Evolutionary conservation across 2,113 vertebrate species (phyloP).

Genomic region (Oryzias curvinotus): DNA sequence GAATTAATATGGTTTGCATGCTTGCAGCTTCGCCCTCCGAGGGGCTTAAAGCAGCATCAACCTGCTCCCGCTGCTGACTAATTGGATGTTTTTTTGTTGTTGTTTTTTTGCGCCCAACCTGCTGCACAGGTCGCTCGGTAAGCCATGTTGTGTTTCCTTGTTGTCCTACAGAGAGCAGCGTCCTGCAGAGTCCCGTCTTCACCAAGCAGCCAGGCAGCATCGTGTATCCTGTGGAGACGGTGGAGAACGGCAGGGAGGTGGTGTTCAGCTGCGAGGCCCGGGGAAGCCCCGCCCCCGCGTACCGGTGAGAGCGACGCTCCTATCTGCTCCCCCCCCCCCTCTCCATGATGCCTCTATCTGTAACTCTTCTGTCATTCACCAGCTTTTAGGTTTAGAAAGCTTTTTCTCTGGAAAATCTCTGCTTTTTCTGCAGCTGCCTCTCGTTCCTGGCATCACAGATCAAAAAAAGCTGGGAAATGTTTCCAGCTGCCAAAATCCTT

Average conservation of each 20-base stretch:
- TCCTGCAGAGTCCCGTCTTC: conserved; percentile 86
- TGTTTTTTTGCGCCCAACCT: conserved; percentile 27
- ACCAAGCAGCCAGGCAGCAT: conserved; percentile 89
- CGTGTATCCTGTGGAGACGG: conserved; percentile 89
- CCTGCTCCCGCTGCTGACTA: conserved; percentile 49
- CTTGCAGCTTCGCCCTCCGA: conserved; percentile 60
- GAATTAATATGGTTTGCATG: conserved; percentile 71
- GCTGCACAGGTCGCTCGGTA: conserved; percentile 20
- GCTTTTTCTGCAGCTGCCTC: background rate
- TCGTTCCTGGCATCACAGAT: background rate
- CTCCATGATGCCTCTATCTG: background rate
- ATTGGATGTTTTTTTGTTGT: conserved; percentile 47
- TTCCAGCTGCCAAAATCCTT: too few relatives aligned
- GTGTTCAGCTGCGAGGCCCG: conserved; percentile 91
- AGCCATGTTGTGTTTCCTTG: conserved; percentile 43
- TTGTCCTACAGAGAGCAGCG: conserved; percentile 77
- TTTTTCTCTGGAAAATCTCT: background rate
- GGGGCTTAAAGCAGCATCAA: conserved; percentile 42
- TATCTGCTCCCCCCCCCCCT: background rate
- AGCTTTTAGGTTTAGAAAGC: conserved; percentile 5
- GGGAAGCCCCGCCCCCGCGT: conserved; percentile 86
- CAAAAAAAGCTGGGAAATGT: too few relatives aligned
- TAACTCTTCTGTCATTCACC: background rate
- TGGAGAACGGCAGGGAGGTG: conserved; percentile 90
- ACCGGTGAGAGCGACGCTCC: conserved; percentile 77